Evolutionary conservation across 2,888 invertebrate species (phyloP), one percentile per base, ranked within the genome.

Genomic region (Agrochola macilenta): DNA sequence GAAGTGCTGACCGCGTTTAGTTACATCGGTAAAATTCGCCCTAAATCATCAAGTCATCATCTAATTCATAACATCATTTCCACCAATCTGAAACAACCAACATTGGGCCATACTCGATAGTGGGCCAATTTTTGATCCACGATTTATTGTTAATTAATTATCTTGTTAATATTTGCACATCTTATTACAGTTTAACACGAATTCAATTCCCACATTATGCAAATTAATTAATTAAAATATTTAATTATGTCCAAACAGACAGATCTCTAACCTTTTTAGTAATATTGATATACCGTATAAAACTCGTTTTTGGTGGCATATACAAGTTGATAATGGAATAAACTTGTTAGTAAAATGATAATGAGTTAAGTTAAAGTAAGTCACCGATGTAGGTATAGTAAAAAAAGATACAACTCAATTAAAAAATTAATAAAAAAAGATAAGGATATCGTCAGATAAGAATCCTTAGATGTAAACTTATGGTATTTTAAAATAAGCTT

Each of bases 371-470:
- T 14, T n/a, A 11, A 77, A 82, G 78, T 66, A 78, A 82, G 69
- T 57, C 78, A 57, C 60, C 2, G 46, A 43, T 43, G 35, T 60
- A 43, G n/a, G n/a, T 63, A 64, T 39, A 23, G 60, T n/a, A 82
- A 66, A 77, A 1, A 43, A 57, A 82, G 64, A 76, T 77, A 82
- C 69, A 66, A 70, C 43, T 81, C 61, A 82, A 81, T 81, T 82
- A 71, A 71, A 20, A 82, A 82, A 70, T 77, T 77, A 54, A 77
- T 82, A 70, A 81, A 76, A 74, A 63, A 0, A 43, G 49, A 77
- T 80, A 69, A 73, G 49, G 5, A 57, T 66, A 35, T 70, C 1
- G 5, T 17, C 5, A 14, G 83, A 70, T 81, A 7, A 20, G 30
- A 66, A 81, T 82, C 83, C 35, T 11, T 8, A 17, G 3, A 46